Evolutionary conservation across 2,797 vertebrate genomes (phyloP).

Genomic region (Onychomys torridus): DNA sequence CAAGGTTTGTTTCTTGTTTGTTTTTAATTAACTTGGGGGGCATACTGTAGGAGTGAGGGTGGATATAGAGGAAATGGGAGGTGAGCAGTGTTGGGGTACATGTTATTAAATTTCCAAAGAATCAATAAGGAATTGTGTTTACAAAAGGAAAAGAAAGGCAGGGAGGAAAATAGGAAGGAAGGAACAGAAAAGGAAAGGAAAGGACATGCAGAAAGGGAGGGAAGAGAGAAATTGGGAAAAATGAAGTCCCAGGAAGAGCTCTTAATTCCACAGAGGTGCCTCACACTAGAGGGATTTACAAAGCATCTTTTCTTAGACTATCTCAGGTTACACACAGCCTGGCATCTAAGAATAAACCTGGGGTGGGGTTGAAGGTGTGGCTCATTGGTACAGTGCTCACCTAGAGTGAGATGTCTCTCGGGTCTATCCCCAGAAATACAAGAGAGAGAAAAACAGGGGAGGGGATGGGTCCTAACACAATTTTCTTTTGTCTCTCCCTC

Average conservation of each 20-base stretch:
- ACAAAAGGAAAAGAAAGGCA: neutral
- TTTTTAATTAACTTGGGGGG: neutral
- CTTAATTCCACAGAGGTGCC: neutral
- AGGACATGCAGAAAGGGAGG: neutral
- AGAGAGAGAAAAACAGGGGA: neutral
- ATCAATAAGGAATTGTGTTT: neutral
- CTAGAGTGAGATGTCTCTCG: neutral
- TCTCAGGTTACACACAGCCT: neutral
- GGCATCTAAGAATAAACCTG: neutral
- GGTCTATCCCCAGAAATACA: neutral
- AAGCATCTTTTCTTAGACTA: neutral
- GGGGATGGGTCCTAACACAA: neutral
- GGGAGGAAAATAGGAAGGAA: neutral
- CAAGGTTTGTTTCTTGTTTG: neutral
- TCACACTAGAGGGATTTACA: neutral
- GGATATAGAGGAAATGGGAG: neutral
- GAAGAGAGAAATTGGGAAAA: neutral
- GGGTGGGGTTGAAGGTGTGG: neutral
- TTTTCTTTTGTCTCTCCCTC: neutral
- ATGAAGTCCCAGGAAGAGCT: neutral
- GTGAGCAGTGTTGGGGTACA: neutral
- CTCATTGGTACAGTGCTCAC: neutral
- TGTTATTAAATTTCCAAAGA: neutral
- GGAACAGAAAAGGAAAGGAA: neutral
- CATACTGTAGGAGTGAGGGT: neutral